phyloP scores from a whole-genome alignment of 92 coral and sea anemone genomes.

The Zoanthus sansibaricus region DNA sequence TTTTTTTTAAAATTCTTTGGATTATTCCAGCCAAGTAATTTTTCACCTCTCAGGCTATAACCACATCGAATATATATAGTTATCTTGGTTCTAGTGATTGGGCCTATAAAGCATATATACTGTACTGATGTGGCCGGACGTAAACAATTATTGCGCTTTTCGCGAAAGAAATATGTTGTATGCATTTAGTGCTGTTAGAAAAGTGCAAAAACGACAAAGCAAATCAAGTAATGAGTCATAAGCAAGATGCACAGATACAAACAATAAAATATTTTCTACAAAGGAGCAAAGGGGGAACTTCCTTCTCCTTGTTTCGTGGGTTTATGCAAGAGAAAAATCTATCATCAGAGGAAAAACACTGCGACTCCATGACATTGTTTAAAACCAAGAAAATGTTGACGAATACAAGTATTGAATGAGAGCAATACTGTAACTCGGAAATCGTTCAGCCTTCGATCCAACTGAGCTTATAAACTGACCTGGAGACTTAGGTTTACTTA shows the following conservation, averaged over 20 bases:
- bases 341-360: not conserved
- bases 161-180: conserved; percentile 54
- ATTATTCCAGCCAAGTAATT: conserved; percentile 30
- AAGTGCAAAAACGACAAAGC: conserved; percentile 60
- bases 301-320: conserved; percentile 18
- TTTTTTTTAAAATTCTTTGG: not conserved
- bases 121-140: conserved; percentile 57
- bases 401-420: not conserved
- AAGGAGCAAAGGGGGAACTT: not conserved
- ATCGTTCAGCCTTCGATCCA: conserved; percentile 15
- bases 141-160: conserved; percentile 62
- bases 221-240: conserved; percentile 42
- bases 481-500: not conserved
- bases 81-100: conserved; percentile 68
- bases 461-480: not conserved
- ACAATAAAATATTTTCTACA: not conserved
- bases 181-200: conserved; percentile 15
- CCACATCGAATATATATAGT: conserved; percentile 62
- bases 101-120: conserved; percentile 70
- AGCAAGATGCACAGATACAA: conserved; percentile 43
- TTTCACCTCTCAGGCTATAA: conserved; percentile 65
- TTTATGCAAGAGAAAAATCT: conserved; percentile 11
- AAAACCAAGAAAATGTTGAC: not conserved
- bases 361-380: not conserved
- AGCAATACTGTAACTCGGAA: conserved; percentile 23